Base-by-base conservation (phyloP, 35 echinoderm and acorn worm species). In the Nesometra sesokonis region DNA sequence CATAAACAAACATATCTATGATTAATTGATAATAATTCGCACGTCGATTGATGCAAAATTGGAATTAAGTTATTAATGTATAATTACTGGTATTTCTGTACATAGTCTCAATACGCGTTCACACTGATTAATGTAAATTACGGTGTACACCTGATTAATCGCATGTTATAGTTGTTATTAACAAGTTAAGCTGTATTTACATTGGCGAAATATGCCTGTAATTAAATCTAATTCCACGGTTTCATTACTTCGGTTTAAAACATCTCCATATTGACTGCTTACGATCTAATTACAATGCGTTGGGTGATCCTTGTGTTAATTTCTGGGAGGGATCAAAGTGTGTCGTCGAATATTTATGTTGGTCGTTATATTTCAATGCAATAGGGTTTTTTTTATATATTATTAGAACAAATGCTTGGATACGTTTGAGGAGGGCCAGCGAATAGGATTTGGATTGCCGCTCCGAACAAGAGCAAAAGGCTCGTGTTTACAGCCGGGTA, bases 1-100 rank as follows among this genome's bases (percentile, higher is more conserved):
- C 52, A 67, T 67, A 67, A 67, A 67, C 52, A 67, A 67, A 67
- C 52, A 67, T 67, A 67, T 67, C 52, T 67, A 67, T 67, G 52
- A 67, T 27, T 67, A 67, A 67, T 67, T 67, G 52, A 67, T 67
- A 17, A 67, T 67, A 67, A 67, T 67, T 19, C 23, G 23, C 23
- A 17, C 52, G 9, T 27, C 21, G 9, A 67, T 17, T 67, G 8
- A 27, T 17, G 52, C 7, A 5, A 27, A 67, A 27, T 27, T 11
- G 9, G 52, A 2, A 67, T 67, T 67, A 67, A 67, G 52, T 19
- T 67, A 67, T 67, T 67, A 67, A 67, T 67, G 52, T 67, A 27
- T 67, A 67, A 67, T 67, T 67, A 67, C 52, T 67, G 52, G 2
- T 67, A 19, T 67, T 67, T 5, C 21, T 5, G 23, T 67, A 67